These are phyloP conservation scores for Synanthedon myopaeformis DNA, from an alignment of 2,888 invertebrate genomes.

Conservation along the genomic window DNA sequence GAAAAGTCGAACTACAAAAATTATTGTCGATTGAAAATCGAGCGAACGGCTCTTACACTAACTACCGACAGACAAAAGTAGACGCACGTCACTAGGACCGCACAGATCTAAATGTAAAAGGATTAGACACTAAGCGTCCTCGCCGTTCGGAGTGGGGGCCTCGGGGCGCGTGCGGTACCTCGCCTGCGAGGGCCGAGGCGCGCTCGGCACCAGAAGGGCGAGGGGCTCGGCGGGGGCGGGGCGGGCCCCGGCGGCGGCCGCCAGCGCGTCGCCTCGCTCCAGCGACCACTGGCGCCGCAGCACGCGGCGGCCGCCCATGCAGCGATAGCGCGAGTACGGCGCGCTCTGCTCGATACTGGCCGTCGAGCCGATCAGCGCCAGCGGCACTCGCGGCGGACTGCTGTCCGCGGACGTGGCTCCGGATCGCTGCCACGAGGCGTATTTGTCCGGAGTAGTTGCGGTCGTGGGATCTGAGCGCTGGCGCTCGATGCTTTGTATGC, in stretches of 20 bases:
- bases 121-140: neutral
- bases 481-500: conserved; percentile 7
- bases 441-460: conserved; percentile 6
- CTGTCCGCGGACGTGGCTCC: conserved; percentile 45
- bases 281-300: conserved; percentile 55
- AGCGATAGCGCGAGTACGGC: conserved; percentile 77
- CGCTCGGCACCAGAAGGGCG: conserved; percentile 11
- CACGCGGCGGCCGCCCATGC: conserved; percentile 23
- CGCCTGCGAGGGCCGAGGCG: conserved; percentile 11
- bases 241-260: conserved; percentile 28
- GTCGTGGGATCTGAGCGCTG: conserved; percentile 14
- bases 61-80: neutral
- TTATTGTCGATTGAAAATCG: conserved; percentile 42
- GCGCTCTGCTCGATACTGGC: conserved; percentile 75
- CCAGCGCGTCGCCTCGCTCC: conserved; percentile 47
- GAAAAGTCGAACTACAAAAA: conserved; percentile 31
- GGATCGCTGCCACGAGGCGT: conserved; percentile 30
- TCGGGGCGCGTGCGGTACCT: conserved; percentile 32
- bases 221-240: conserved; percentile 6
- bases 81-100: conserved; percentile 1
- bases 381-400: conserved; percentile 27
- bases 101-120: neutral
- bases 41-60: conserved; percentile 2
- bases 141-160: conserved; percentile 4
- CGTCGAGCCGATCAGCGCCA: conserved; percentile 6